Evolutionary conservation across 2,797 vertebrate species (phyloP).

Genomic region (Amblyraja radiata): DNA sequence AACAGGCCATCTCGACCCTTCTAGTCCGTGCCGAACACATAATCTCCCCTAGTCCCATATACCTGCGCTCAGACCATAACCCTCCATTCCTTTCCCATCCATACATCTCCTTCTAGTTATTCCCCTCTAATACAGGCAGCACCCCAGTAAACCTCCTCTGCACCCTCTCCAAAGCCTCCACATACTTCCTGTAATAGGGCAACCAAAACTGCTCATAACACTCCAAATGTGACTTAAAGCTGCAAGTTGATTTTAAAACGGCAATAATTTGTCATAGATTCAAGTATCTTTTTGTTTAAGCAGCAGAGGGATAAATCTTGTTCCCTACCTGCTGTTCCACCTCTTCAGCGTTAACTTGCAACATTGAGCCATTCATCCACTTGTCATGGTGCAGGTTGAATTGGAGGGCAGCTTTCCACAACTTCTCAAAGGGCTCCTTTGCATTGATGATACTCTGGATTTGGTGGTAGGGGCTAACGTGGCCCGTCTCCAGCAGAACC

Average conservation of each 20-base stretch:
- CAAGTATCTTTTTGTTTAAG: neutral
- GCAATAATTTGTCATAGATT: neutral
- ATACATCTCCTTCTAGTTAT: too few species aligned
- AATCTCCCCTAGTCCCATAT: too few species aligned
- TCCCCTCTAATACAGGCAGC: too few species aligned
- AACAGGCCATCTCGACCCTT: too few species aligned
- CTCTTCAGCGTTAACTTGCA: slow-evolving; percentile 42
- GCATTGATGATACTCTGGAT: slow-evolving; percentile 31
- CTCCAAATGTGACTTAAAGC: too few species aligned
- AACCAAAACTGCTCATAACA: too few species aligned
- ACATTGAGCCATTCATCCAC: slow-evolving; percentile 40
- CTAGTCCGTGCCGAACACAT: too few species aligned
- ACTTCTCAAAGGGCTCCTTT: slow-evolving; percentile 43
- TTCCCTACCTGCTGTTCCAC: slow-evolving; percentile 40
- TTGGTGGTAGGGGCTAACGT: slow-evolving; percentile 40
- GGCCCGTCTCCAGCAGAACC: slow-evolving; percentile 41
- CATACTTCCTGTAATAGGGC: too few species aligned
- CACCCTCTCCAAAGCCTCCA: too few species aligned
- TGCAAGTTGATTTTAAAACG: neutral
- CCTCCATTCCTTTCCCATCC: too few species aligned
- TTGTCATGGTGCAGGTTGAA: slow-evolving; percentile 38
- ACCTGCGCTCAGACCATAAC: too few species aligned
- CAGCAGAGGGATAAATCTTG: neutral
- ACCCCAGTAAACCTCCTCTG: too few species aligned
- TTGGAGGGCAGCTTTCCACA: slow-evolving; percentile 37